These are phyloP conservation scores for Hycleus cichorii DNA, from an alignment of 1,140 invertebrate genomes.

Conservation along the genomic window DNA sequence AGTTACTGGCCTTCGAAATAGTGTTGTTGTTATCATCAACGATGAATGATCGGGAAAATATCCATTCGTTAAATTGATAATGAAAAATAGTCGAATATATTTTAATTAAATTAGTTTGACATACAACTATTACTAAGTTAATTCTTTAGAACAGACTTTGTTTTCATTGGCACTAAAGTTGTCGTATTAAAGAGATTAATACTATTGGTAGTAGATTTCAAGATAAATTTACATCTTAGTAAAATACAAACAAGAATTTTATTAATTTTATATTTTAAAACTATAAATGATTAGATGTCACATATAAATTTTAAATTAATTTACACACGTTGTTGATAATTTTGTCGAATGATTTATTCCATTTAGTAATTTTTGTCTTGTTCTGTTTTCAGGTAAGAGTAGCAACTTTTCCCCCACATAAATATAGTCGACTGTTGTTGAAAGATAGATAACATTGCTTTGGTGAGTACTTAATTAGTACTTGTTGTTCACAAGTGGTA, in stretches of 20 bases:
- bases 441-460: conserved; percentile 24
- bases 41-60: too few species aligned
- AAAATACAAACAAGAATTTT: too few species aligned
- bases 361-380: conserved; percentile 16
- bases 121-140: conserved; percentile 4
- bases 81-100: too few species aligned
- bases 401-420: neutral
- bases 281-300: too few species aligned
- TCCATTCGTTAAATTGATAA: too few species aligned
- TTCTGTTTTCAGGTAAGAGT: conserved; percentile 29
- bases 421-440: conserved; percentile 1
- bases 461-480: conserved; percentile 35
- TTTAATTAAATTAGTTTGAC: conserved; percentile 2
- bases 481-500: conserved; percentile 27
- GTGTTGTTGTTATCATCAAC: too few species aligned
- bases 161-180: conserved; percentile 4
- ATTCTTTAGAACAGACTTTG: neutral
- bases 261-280: too few species aligned
- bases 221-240: too few species aligned
- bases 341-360: conserved; percentile 18
- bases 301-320: too few species aligned
- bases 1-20: too few species aligned
- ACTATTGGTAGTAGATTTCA: too few species aligned
- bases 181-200: neutral
- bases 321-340: too few species aligned